A percentile compares a stretch with the other conserved stretches of the same genome.
These are phyloP conservation scores for Brachypalpus laphriformis DNA, from an alignment of 2,888 invertebrate species.

Conservation along the genomic window DNA sequence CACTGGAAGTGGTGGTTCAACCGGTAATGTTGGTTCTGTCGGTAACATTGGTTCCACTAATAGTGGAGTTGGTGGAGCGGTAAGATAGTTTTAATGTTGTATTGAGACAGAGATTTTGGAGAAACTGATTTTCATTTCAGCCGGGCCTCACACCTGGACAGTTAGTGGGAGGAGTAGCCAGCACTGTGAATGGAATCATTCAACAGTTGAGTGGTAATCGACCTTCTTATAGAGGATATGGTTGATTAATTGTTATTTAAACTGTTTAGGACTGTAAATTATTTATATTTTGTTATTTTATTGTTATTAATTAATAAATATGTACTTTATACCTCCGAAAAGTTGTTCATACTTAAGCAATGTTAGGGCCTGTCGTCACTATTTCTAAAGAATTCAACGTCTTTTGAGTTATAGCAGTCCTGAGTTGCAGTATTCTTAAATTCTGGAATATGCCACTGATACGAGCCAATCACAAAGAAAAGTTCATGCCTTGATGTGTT, in stretches of 20 bases:
- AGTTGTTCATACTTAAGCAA: too few species aligned
- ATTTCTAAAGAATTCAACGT: too few species aligned
- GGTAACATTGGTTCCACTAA: slow-evolving; percentile 76
- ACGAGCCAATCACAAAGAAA: too few species aligned
- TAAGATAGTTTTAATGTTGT: slow-evolving; percentile 70
- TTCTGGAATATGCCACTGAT: too few species aligned
- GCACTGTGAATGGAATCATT: slow-evolving; percentile 81
- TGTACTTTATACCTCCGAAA: neutral
- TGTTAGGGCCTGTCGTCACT: too few species aligned
- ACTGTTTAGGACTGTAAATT: slow-evolving; percentile 28
- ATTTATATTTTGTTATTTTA: slow-evolving; percentile 43
- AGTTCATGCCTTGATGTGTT: too few species aligned
- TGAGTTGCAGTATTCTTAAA: too few species aligned
- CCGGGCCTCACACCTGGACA: slow-evolving; percentile 78
- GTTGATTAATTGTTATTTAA: slow-evolving; percentile 23
- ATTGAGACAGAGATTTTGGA: neutral
- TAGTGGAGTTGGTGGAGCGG: slow-evolving; percentile 78
- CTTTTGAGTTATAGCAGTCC: too few species aligned
- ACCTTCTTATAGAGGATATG: slow-evolving; percentile 75
- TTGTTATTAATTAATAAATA: slow-evolving; percentile 43
- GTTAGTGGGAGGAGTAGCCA: slow-evolving; percentile 80
- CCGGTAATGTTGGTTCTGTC: slow-evolving; percentile 76
- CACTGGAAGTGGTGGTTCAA: slow-evolving; percentile 51
- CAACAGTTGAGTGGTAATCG: slow-evolving; percentile 80
- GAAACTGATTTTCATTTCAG: slow-evolving; percentile 73